Percentiles rank a stretch among this genome's conserved stretches.
Evolutionary conservation across 2,797 vertebrate genomes (phyloP).

Genomic region (Anguilla pacifica): DNA sequence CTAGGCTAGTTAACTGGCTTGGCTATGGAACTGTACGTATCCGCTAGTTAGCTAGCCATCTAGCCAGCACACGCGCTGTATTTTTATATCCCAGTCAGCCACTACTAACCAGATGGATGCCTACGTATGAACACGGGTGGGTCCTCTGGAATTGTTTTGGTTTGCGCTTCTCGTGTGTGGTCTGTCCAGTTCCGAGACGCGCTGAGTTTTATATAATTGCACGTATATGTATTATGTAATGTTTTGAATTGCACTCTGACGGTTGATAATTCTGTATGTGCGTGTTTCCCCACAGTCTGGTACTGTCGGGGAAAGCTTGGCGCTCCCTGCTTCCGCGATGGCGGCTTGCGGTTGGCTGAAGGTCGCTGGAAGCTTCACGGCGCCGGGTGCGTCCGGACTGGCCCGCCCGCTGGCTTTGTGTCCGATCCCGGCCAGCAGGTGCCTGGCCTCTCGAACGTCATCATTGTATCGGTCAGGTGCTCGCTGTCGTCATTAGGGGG

Average conservation of each 20-base stretch:
- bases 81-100: no score
- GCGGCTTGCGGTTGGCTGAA: constrained; percentile 60
- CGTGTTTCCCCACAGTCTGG: background rate
- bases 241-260: background rate
- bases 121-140: no score
- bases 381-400: constrained; percentile 38
- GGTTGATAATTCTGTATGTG: background rate
- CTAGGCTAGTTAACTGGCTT: background rate
- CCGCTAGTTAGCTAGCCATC: no score
- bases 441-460: constrained; percentile 42
- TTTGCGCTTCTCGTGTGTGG: no score
- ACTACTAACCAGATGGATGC: no score
- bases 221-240: background rate
- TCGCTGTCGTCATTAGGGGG: background rate
- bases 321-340: constrained; percentile 44
- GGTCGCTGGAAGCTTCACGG: constrained; percentile 59
- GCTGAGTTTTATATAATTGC: background rate
- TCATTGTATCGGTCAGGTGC: constrained; percentile 22
- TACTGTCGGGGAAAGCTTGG: background rate
- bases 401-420: constrained; percentile 51
- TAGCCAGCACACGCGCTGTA: no score
- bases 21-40: background rate
- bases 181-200: no score
- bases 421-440: constrained; percentile 68
- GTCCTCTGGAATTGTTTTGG: no score